A percentile compares a stretch with the other conserved stretches of the same genome.
Conservation (phyloP, 2,888 invertebrate species). For the Zonitis immaculata region DNA sequence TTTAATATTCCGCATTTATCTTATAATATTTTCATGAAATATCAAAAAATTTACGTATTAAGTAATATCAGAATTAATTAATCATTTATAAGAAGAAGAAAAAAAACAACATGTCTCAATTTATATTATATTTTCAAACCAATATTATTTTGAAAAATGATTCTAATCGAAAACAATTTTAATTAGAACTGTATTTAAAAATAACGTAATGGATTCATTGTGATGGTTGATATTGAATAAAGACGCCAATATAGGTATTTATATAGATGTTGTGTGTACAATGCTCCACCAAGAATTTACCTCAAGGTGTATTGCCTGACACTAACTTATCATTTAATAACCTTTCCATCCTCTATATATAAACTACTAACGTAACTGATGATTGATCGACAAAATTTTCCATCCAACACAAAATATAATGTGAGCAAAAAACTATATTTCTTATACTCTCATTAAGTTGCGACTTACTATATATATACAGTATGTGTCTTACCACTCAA, state of each 20-base stretch:
- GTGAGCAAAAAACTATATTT: neutral
- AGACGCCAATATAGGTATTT: too few relatives aligned
- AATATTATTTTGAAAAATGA: too few relatives aligned
- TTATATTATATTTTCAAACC: neutral
- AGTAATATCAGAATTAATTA: neutral
- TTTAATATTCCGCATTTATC: neutral
- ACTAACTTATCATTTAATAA: slow-evolving; percentile 18
- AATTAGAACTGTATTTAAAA: slow-evolving; percentile 20
- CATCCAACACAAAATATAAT: slow-evolving; percentile 8
- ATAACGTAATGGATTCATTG: neutral
- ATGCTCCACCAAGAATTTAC: neutral
- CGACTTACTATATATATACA: too few relatives aligned
- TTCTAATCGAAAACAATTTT: too few relatives aligned
- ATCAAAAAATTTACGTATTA: too few relatives aligned
- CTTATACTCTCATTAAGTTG: neutral
- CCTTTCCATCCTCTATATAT: slow-evolving; percentile 10
- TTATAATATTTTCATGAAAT: neutral
- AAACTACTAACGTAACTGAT: slow-evolving; percentile 18
- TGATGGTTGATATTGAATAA: too few relatives aligned
- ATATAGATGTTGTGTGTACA: too few relatives aligned
- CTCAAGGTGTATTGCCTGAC: slow-evolving; percentile 5
- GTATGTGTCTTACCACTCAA: too few relatives aligned
- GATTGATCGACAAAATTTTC: slow-evolving; percentile 18
- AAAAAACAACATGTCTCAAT: neutral
- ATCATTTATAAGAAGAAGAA: neutral